A percentile compares a stretch with the other conserved stretches of the same genome.
Evolutionary conservation across 2,888 invertebrate genomes (phyloP).

Genomic region (Antheraea yamamai): DNA sequence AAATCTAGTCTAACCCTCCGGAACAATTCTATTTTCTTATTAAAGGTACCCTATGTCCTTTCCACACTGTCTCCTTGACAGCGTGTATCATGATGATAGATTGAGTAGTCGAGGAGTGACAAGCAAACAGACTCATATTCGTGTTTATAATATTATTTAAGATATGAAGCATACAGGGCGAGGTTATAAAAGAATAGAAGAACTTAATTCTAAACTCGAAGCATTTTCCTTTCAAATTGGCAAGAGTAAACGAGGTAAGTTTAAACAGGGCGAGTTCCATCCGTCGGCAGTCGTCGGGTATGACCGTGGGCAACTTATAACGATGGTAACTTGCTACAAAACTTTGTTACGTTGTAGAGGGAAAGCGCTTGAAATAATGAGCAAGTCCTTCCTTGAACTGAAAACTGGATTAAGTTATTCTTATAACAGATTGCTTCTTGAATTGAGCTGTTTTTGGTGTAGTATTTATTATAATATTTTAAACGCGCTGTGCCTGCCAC

Average conservation of each 20-base stretch:
- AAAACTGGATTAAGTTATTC: slow-evolving; percentile 24
- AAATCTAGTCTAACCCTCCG: too few relatives aligned
- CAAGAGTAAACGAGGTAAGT: slow-evolving; percentile 26
- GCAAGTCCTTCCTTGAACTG: slow-evolving; percentile 25
- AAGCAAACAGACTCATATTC: too few relatives aligned
- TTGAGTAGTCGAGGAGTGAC: too few relatives aligned
- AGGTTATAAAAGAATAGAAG: background rate
- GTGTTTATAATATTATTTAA: too few relatives aligned
- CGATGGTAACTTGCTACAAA: slow-evolving; percentile 23
- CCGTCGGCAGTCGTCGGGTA: slow-evolving; percentile 10
- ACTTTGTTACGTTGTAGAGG: slow-evolving; percentile 20
- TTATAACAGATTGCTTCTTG: slow-evolving; percentile 30
- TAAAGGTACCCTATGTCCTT: too few relatives aligned
- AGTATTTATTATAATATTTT: background rate
- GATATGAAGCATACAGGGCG: background rate
- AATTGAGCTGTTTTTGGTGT: background rate
- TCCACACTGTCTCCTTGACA: too few relatives aligned
- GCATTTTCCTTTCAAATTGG: slow-evolving; percentile 19
- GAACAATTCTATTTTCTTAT: too few relatives aligned
- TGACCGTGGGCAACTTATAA: slow-evolving; percentile 30
- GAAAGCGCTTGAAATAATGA: slow-evolving; percentile 25
- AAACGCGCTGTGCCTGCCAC: too few relatives aligned
- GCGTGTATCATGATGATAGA: too few relatives aligned
- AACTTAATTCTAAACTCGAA: background rate
- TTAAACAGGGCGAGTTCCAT: slow-evolving; percentile 15